Base-by-base conservation (phyloP, 37 sponge, comb jelly and placozoan species). In the Beroe forskalii region DNA sequence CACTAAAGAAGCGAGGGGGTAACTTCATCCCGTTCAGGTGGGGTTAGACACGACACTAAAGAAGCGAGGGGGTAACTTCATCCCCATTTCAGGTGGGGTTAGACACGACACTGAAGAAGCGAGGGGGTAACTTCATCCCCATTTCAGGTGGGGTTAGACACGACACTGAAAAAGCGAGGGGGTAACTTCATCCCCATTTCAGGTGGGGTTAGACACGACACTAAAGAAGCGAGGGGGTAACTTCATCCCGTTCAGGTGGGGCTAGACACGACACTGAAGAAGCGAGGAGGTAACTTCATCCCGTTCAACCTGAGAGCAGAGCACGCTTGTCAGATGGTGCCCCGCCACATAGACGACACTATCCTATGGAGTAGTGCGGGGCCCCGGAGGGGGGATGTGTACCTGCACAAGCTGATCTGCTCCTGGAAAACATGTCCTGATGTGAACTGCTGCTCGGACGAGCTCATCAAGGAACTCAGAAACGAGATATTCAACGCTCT, bases 381-480 rank as follows among this genome's bases (percentile, higher is more conserved):
- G 28, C 44, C 55, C 0, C 37, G 40, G 44, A 32, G 86, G 42
- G 44, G 55, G 40, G 86, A 80, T 43, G n/a, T 80, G 55, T 80
- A 44, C 86, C 55, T 80, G 1, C 86, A 80, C 30, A 80, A 80
- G 20, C 40, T 80, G 44, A 31, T 80, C 55, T 80, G 86, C 55
- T 1, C 20, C 55, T 80, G 86, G 86, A 80, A 40, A 25, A 80
- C 86, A 9, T 80, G 86, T 44, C 86, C 86, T 41, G 86, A 80
- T 80, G 30, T 80, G 19, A 41, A 80, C 55, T 80, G 86, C 42
- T 80, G 86, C 55, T 44, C 55, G 20, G 86, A 80, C 22, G 86
- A 80, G 28, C 86, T 80, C 28, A 80, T 80, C 37, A 80, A 80
- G 86, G 86, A 80, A 25, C 86, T 80, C 3, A 80, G 86, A 24